Evolutionary conservation across 2,888 invertebrate species (phyloP), one percentile per base, ranked within the genome.

Genomic region (Cactoblastis cactorum): DNA sequence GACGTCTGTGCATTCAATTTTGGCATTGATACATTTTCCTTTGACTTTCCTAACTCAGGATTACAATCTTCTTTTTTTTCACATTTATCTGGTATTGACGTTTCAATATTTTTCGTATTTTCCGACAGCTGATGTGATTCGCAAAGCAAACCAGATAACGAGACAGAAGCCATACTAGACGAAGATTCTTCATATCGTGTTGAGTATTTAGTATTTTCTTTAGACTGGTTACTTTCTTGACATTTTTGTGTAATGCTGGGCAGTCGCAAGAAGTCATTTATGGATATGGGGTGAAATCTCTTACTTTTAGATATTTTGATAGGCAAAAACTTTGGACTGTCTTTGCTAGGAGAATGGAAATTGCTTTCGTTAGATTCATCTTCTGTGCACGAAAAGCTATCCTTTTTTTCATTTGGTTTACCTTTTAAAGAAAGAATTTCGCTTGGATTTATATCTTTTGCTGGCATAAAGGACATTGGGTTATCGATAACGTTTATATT

Each of bases 401-500:
- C 49, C 46, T 51, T 46, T 5, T 28, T 48, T 22, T n/a, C 5
- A 17, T 45, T 34, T 18, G 46, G 54, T 34, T 55, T 58, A 57
- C 57, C 55, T 52, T 63, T 68, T 51, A 70, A 50, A 45, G 64
- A 61, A 51, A 69, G 51, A 39, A 62, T 56, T 50, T 61, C 55
- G 33, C 56, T 56, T 32, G 48, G 47, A 9, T 49, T 38, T 18
- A 47, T 41, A 37, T 41, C 56, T 47, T 56, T 57, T 46, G 58
- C 33, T 14, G 80, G 73, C 57, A 88, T 73, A 63, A 78, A 87
- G 32, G 73, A 73, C 52, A 86, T 57, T 8, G 88, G 88, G 57
- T 85, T 77, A 55, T 84, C 79, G 52, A 89, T 74, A 17, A 89
- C 77, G 60, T 78, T 77, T 12, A 69, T 54, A 62, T 88, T 81